Percentiles rank a stretch among this genome's conserved stretches.
Conservation (phyloP, 2,888 invertebrate species). For the Drosophila infuscata region DNA sequence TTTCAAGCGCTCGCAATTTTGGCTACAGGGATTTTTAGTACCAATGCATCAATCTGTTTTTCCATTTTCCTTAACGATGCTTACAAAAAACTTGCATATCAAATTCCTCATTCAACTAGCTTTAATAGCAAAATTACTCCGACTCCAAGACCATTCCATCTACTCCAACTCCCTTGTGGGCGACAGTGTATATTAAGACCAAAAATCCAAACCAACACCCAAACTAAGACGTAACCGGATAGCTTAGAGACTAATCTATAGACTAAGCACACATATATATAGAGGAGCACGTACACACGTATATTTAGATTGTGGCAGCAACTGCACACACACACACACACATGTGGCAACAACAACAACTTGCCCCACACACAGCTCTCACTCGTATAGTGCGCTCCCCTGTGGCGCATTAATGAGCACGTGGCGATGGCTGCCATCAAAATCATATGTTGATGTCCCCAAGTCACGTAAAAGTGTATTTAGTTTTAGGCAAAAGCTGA, state of each 20-base stretch:
- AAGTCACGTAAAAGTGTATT: conserved; percentile 77
- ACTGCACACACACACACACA: conserved; percentile 29
- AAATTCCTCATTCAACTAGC: background rate
- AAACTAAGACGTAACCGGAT: conserved; percentile 22
- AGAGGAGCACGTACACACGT: background rate
- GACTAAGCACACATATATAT: background rate
- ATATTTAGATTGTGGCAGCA: conserved; percentile 7
- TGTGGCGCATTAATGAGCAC: conserved; percentile 54
- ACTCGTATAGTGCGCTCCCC: conserved; percentile 4
- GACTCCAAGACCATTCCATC: background rate
- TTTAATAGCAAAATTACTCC: background rate
- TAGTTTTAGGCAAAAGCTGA: conserved; percentile 58
- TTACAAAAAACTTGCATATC: background rate
- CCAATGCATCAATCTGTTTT: background rate
- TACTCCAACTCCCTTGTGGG: background rate
- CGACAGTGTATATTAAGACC: conserved; percentile 15
- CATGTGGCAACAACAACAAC: conserved; percentile 3
- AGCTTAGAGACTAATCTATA: conserved; percentile 24
- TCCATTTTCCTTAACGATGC: background rate
- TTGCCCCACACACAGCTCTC: background rate
- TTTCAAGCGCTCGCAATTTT: background rate
- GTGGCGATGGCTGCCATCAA: conserved; percentile 56
- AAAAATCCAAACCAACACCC: conserved; percentile 9
- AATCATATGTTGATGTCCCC: conserved; percentile 72
- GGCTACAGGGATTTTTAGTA: background rate